These are phyloP conservation scores for Diaphora mendica DNA, from an alignment of 2,888 invertebrate genomes.

Conservation along the genomic window DNA sequence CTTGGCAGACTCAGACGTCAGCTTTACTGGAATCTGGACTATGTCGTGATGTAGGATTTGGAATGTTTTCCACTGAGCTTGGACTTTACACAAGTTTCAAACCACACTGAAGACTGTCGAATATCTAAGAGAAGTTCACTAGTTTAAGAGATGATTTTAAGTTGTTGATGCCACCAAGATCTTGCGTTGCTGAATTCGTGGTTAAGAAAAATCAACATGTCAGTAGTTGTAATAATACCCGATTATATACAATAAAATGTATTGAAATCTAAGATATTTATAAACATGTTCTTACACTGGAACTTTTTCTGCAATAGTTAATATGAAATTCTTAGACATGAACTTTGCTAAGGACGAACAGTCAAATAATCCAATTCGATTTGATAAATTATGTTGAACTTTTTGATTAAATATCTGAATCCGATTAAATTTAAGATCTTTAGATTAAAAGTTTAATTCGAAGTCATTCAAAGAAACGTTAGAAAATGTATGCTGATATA, in stretches of 20 bases:
- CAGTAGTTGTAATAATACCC: not conserved
- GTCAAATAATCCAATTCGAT: not conserved
- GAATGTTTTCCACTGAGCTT: constrained; percentile 9
- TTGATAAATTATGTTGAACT: not conserved
- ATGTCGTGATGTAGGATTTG: constrained; percentile 6
- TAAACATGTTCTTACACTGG: not conserved
- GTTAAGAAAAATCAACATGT: not conserved
- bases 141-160: not conserved
- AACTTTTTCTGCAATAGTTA: not conserved
- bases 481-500: not conserved
- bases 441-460: not conserved
- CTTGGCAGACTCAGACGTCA: constrained; percentile 1
- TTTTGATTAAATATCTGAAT: not conserved
- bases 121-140: not conserved
- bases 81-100: constrained; percentile 8
- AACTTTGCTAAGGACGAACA: not conserved
- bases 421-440: not conserved
- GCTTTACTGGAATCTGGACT: constrained; percentile 16
- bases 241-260: too few species aligned
- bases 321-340: not conserved
- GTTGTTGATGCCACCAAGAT: not conserved
- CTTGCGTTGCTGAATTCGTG: not conserved
- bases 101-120: not conserved
- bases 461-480: not conserved
- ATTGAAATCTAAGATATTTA: not conserved